These are phyloP conservation scores for Clostera curtula DNA, from an alignment of 2,888 invertebrate genomes.

Conservation along the genomic window DNA sequence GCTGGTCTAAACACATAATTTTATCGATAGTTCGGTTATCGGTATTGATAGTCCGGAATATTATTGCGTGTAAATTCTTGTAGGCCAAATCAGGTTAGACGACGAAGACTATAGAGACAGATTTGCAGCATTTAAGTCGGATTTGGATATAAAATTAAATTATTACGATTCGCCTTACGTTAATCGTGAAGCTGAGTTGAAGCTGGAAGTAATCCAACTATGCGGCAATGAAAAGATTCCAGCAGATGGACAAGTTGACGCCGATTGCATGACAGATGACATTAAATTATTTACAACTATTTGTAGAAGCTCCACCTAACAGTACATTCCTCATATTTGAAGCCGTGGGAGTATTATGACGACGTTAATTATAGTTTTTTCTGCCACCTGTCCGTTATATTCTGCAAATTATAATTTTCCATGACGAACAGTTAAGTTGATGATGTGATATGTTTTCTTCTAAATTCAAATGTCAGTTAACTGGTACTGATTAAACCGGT, in stretches of 20 bases:
- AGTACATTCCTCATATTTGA: slow-evolving; percentile 6
- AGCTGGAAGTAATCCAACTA: slow-evolving; percentile 10
- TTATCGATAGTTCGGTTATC: no score
- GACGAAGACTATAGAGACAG: no score
- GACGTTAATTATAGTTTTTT: slow-evolving; percentile 22
- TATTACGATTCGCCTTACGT: no score
- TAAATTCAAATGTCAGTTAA: no score
- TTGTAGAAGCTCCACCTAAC: slow-evolving; percentile 4
- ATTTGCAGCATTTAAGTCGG: no score
- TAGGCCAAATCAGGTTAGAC: no score
- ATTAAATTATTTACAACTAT: slow-evolving; percentile 4
- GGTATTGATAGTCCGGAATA: no score
- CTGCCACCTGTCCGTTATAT: slow-evolving; percentile 13
- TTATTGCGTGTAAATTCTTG: no score
- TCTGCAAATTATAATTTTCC: slow-evolving; percentile 12
- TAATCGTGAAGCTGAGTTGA: slow-evolving; percentile 1
- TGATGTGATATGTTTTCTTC: neutral
- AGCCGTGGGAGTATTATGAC: slow-evolving; percentile 14
- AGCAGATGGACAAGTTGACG: slow-evolving; percentile 6
- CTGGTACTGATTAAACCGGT: no score
- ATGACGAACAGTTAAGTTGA: slow-evolving; percentile 6
- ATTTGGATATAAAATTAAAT: no score
- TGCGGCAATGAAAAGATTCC: slow-evolving; percentile 1
- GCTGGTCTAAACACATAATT: no score
- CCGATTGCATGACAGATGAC: slow-evolving; percentile 1